Evolutionary conservation across 1,140 invertebrate species (phyloP), one percentile per base, ranked within the genome.

Genomic region (Drosophila tsacasi): DNA sequence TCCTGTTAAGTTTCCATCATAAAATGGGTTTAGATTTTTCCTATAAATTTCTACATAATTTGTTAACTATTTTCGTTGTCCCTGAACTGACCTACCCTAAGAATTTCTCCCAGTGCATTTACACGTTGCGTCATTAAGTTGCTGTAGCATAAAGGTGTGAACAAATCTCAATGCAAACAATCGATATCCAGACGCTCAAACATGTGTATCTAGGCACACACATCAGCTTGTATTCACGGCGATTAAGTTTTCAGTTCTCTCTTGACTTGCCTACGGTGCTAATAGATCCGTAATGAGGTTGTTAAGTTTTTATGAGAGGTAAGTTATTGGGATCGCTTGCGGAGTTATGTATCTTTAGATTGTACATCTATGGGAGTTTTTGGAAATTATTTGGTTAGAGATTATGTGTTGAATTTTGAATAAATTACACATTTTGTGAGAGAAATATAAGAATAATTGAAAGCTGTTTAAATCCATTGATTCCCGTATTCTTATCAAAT

Each of bases 91-190:
- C 66, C 66, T 67, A 35, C 2, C 47, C 23, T 10, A 54, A n/a
- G 21, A 21, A 23, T 71, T 71, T 71, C 40, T 71, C 32, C 12
- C 49, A 74, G 47, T 75, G 58, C 50, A 55, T 1, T 47, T 55
- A 49, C 67, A 46, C 68, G 52, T 75, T 74, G 47, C 64, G 57
- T 79, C 76, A 64, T 60, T 64, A 71, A 30, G 19, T 61, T 73
- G 55, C 46, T 61, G 71, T 52, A 61, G 71, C 71, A 79, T 69
- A 73, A 57, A 79, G 65, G 67, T 72, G 67, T 52, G 66, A 77
- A 79, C 55, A 61, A 73, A 73, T 73, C 71, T 61, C 46, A 73
- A 49, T 84, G 35, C 27, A 58, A 62, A 57, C 67, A 86, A 83
- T 87, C 68, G 77, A 89, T 77, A 69, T 23, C 40, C 42, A 30